Conservation (phyloP, 2,797 vertebrate genomes). For the Eospalax fontanierii region DNA sequence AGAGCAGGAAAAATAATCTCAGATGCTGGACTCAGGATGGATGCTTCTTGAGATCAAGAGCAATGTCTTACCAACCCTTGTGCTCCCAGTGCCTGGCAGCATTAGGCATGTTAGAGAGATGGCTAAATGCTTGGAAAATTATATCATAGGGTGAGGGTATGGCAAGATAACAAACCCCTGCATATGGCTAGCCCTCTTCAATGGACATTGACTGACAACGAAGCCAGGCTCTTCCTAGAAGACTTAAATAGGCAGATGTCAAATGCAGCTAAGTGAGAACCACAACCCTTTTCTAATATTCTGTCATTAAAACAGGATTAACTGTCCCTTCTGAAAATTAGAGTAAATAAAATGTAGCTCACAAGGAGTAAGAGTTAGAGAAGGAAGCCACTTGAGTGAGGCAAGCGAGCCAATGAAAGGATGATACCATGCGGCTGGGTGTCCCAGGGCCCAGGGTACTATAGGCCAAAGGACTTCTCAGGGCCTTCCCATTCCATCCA, state of each 20-base stretch:
- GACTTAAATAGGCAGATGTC: background rate
- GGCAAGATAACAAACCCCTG: background rate
- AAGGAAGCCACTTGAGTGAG: background rate
- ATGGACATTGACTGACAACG: background rate
- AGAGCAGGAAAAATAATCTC: background rate
- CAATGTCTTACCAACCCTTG: rapidly evolving
- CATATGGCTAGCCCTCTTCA: background rate
- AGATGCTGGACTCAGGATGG: rapidly evolving
- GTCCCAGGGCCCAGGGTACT: background rate
- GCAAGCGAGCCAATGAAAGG: background rate
- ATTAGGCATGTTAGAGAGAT: background rate
- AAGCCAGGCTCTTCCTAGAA: background rate
- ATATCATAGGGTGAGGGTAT: background rate
- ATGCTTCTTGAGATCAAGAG: background rate
- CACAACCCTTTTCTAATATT: background rate
- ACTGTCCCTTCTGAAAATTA: background rate
- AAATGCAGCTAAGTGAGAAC: background rate
- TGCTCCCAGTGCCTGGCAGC: background rate
- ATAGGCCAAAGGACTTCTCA: background rate
- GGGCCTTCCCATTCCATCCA: background rate
- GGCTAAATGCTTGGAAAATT: background rate
- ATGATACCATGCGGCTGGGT: no score
- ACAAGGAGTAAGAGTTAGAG: no score
- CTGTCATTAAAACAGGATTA: background rate
- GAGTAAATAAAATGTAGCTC: background rate